phyloP scores from a whole-genome alignment of 2,113 vertebrate genomes.

The Psittacula cyanocephala region DNA sequence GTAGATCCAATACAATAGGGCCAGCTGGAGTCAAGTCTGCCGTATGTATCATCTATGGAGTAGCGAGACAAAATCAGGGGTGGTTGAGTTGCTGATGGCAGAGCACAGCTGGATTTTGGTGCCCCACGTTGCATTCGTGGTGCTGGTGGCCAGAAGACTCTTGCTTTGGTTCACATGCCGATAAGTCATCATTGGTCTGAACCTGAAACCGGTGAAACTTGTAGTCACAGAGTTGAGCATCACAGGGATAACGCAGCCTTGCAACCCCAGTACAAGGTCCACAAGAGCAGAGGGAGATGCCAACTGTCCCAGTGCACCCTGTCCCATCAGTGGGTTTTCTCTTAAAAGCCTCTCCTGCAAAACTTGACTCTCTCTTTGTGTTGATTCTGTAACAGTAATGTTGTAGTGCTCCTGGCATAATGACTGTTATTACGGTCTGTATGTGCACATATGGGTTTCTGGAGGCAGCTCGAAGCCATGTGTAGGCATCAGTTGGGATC shows the following conservation, averaged over 20 bases:
- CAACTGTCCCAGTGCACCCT: accelerated
- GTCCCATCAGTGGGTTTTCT: not conserved
- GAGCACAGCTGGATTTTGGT: slow-evolving; percentile 2
- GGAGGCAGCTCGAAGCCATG: slow-evolving; percentile 27
- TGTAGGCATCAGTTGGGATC: not conserved
- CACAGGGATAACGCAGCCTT: accelerated
- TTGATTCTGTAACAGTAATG: not conserved
- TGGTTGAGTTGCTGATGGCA: not conserved
- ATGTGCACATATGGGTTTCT: slow-evolving; percentile 18
- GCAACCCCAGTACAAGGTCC: accelerated
- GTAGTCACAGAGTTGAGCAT: accelerated
- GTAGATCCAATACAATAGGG: slow-evolving; percentile 62
- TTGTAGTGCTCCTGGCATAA: not conserved
- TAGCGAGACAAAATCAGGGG: not conserved
- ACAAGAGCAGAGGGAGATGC: accelerated
- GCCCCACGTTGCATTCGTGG: accelerated
- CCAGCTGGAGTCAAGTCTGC: slow-evolving; percentile 64
- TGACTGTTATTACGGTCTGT: not conserved
- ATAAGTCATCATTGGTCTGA: accelerated
- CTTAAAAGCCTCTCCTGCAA: accelerated
- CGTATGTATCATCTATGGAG: not conserved
- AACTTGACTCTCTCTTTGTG: not conserved
- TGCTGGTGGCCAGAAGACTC: not conserved
- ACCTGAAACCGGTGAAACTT: accelerated
- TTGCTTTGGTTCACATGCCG: accelerated